A percentile compares a stretch with the other conserved stretches of the same genome.
These are phyloP conservation scores for Diplazon laetatorius DNA, from an alignment of 2,888 invertebrate species.

Conservation along the genomic window DNA sequence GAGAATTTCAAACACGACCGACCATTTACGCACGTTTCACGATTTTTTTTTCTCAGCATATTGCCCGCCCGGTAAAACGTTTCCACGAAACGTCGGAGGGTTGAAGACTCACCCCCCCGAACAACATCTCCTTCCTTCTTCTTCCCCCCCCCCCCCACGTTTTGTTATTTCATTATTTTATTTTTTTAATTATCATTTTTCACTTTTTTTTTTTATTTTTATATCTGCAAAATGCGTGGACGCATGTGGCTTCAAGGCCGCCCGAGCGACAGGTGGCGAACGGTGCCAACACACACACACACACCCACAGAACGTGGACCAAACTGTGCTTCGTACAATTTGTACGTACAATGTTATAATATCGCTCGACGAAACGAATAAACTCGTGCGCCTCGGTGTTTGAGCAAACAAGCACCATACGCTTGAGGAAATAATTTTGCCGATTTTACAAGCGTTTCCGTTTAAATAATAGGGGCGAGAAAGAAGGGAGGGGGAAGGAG, in stretches of 20 bases:
- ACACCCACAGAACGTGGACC: slow-evolving; percentile 18
- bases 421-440: slow-evolving; percentile 30
- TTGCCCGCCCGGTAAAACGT: slow-evolving; percentile 33
- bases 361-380: neutral
- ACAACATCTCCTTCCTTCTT: no score
- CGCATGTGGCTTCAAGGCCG: slow-evolving; percentile 22
- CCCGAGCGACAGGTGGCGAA: slow-evolving; percentile 44
- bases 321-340: slow-evolving; percentile 5
- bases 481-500: no score
- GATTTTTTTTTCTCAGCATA: no score
- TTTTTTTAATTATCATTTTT: no score
- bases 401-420: neutral
- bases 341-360: slow-evolving; percentile 30
- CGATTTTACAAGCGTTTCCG: slow-evolving; percentile 27
- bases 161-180: no score
- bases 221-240: slow-evolving; percentile 19
- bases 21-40: slow-evolving; percentile 22
- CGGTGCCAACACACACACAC: slow-evolving; percentile 2
- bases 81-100: slow-evolving; percentile 44
- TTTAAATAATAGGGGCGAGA: no score
- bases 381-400: slow-evolving; percentile 13
- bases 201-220: no score
- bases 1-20: slow-evolving; percentile 39
- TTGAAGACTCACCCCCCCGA: slow-evolving; percentile 26
- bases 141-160: no score